Percentiles rank a stretch among this genome's conserved stretches.
These are phyloP conservation scores for Eucidaris tribuloides DNA, from an alignment of 35 echinoderm and acorn worm species.

Conservation along the genomic window DNA sequence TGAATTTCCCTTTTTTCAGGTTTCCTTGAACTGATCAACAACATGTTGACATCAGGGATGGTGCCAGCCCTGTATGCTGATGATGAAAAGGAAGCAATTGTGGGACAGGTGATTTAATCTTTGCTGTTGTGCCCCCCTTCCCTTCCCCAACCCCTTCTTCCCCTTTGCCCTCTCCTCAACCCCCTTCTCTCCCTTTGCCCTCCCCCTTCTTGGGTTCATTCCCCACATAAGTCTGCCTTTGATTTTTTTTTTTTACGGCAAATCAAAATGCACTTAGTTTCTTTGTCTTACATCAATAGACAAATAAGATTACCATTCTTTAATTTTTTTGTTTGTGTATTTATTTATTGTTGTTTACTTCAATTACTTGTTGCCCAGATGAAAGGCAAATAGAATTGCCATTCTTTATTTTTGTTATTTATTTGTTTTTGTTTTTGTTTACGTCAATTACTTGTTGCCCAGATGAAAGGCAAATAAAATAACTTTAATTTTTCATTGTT, in stretches of 20 bases:
- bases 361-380: no score
- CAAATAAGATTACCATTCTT: neutral
- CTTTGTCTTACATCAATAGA: no score
- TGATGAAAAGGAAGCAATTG: constrained; percentile 89
- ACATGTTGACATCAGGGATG: constrained; percentile 99
- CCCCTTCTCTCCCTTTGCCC: no score
- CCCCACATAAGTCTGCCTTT: no score
- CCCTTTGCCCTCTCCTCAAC: no score
- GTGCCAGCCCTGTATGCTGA: constrained; percentile 94
- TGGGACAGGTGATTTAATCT: constrained; percentile 79
- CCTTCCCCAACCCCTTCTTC: no score
- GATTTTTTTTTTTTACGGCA: no score
- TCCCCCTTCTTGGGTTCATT: no score
- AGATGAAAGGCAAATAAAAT: neutral
- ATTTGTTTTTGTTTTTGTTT: neutral
- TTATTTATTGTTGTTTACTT: neutral
- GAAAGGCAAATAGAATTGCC: neutral
- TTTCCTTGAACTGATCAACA: constrained; percentile 98
- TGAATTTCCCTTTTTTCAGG: constrained; percentile 54
- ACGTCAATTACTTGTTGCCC: no score
- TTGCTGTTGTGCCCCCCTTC: no score
- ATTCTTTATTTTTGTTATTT: neutral
- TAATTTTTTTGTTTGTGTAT: neutral
- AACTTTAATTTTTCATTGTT: neutral
- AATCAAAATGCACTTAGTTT: no score